Evolutionary conservation across 2,888 invertebrate genomes (phyloP).

Genomic region (Orthosia gothica): DNA sequence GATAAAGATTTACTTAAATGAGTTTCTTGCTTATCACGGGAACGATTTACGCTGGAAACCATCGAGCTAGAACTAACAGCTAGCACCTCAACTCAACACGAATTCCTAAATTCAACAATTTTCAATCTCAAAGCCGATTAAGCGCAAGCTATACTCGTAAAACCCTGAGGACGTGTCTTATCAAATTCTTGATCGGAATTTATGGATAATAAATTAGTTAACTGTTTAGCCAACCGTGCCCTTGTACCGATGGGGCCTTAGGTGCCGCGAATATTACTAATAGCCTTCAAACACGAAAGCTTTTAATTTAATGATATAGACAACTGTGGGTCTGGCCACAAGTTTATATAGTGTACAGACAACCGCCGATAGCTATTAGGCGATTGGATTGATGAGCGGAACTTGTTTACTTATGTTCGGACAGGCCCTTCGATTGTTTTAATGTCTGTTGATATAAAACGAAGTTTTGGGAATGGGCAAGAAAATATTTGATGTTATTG

Average conservation of each 20-base stretch:
- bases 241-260: constrained; percentile 76
- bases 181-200: constrained; percentile 83
- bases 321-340: constrained; percentile 71
- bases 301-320: constrained; percentile 85
- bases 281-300: constrained; percentile 84
- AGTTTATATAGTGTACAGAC: constrained; percentile 64
- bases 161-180: constrained; percentile 82
- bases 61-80: constrained; percentile 40
- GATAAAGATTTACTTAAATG: constrained; percentile 33
- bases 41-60: constrained; percentile 29
- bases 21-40: constrained; percentile 43
- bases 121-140: constrained; percentile 71
- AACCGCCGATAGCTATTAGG: constrained; percentile 70
- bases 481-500: not conserved
- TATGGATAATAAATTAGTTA: constrained; percentile 85
- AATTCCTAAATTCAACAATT: constrained; percentile 66
- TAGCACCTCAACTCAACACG: constrained; percentile 49
- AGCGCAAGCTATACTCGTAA: constrained; percentile 74
- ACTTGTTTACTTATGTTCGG: constrained; percentile 61
- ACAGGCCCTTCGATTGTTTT: constrained; percentile 53
- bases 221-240: constrained; percentile 80
- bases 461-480: not conserved
- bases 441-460: constrained; percentile 18
- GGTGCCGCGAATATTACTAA: constrained; percentile 84
- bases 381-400: constrained; percentile 73